phyloP scores from a whole-genome alignment of 2,113 vertebrate genomes.

The Oxyruncus cristatus region DNA sequence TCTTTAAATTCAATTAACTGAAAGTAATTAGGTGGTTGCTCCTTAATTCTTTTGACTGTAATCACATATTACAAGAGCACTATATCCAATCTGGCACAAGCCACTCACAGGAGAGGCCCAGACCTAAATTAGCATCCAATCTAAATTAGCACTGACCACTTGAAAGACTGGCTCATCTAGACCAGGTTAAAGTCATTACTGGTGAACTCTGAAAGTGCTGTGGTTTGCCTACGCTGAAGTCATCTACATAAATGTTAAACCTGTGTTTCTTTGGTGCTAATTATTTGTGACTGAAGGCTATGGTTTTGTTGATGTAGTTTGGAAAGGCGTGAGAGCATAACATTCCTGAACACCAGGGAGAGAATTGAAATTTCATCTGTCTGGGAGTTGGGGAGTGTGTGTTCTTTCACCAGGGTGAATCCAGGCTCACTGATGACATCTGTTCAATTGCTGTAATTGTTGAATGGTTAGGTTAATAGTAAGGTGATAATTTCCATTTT shows the following conservation, averaged over 20 bases:
- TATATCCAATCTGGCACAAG: conserved; percentile 9
- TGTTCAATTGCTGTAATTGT: neutral
- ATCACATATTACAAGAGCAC: conserved; percentile 20
- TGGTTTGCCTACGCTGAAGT: neutral
- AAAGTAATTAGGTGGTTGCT: conserved; percentile 40
- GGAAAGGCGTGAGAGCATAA: neutral
- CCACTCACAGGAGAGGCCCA: neutral
- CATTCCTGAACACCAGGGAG: neutral
- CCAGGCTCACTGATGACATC: neutral
- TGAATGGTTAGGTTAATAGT: neutral
- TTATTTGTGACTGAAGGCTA: neutral
- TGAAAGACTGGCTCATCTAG: neutral
- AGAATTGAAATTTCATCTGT: neutral
- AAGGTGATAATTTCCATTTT: neutral
- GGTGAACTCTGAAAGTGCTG: neutral
- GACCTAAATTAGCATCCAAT: conserved; percentile 16
- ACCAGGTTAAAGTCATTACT: neutral
- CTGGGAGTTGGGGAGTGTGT: fast-evolving
- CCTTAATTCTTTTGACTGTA: conserved; percentile 28
- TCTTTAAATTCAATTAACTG: conserved; percentile 29
- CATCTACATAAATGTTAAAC: neutral
- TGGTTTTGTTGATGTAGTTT: neutral
- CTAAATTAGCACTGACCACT: neutral
- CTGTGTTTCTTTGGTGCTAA: neutral
- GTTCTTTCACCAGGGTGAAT: neutral